Percentiles rank a stretch among this genome's conserved stretches.
Evolutionary conservation across 2,113 vertebrate species (phyloP).

Genomic region (Myotis brandtii): DNA sequence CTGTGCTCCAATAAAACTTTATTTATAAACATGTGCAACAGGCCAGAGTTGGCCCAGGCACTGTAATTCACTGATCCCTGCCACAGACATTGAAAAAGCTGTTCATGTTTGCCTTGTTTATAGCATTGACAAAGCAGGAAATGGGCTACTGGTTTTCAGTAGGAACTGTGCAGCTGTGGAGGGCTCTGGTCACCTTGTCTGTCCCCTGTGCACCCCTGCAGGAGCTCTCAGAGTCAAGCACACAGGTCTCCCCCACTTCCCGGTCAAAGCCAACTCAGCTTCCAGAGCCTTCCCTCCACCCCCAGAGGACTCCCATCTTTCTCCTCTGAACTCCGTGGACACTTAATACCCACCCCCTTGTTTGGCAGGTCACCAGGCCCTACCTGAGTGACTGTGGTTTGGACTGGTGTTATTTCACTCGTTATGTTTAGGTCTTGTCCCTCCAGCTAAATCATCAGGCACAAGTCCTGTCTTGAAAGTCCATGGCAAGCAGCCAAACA

Average conservation of each 20-base stretch:
- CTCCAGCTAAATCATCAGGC: not conserved
- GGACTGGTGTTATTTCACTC: not conserved
- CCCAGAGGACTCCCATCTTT: not conserved
- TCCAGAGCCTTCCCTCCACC: not conserved
- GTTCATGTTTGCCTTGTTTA: not conserved
- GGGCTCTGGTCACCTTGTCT: not conserved
- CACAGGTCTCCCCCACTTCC: not conserved
- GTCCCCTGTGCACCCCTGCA: rapidly evolving
- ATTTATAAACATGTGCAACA: not conserved
- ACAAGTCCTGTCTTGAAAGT: conserved; percentile 17
- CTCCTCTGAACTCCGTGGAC: not conserved
- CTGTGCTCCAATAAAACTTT: not conserved
- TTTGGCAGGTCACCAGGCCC: not conserved
- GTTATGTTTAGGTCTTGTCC: not conserved
- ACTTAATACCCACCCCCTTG: too few species aligned
- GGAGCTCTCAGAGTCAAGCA: rapidly evolving
- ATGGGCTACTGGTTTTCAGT: rapidly evolving
- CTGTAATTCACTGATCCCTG: not conserved
- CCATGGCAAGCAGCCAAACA: not conserved
- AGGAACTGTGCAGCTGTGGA: rapidly evolving
- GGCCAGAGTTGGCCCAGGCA: not conserved
- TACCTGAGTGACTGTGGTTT: not conserved
- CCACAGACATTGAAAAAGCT: rapidly evolving
- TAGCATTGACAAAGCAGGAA: not conserved
- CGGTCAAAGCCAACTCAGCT: not conserved